Percentiles rank a stretch among this genome's conserved stretches.
These are phyloP conservation scores for Heliocidaris tuberculata DNA, from an alignment of 35 echinoderm and acorn worm genomes.

Conservation along the genomic window DNA sequence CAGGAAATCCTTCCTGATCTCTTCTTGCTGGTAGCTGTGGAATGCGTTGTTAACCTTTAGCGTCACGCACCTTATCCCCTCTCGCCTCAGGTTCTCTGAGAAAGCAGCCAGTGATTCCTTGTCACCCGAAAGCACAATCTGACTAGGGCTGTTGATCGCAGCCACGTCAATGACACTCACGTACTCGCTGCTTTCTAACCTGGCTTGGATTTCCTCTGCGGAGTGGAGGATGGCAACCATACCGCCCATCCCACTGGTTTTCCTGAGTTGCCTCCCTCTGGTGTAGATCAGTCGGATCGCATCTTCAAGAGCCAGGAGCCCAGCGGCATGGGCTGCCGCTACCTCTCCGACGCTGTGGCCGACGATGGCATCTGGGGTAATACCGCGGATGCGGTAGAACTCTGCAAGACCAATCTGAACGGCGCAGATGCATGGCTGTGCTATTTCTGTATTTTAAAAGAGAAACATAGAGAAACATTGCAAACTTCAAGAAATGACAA, in stretches of 20 bases:
- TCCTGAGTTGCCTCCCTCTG: constrained; percentile 82
- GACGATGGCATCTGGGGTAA: constrained; percentile 87
- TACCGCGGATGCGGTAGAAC: constrained; percentile 79
- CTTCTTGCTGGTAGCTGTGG: constrained; percentile 97
- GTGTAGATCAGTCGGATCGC: constrained; percentile 88
- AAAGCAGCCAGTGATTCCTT: constrained; percentile 74
- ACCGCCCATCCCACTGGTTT: constrained; percentile 81
- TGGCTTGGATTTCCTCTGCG: constrained; percentile 72
- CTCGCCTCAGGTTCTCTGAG: constrained; percentile 60
- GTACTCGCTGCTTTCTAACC: constrained; percentile 83
- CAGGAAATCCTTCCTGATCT: constrained; percentile 78
- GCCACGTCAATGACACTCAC: constrained; percentile 91
- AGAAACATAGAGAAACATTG: not conserved
- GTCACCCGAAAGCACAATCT: constrained; percentile 94
- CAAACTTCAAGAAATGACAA: too few relatives aligned
- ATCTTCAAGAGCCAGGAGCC: constrained; percentile 79
- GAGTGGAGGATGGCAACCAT: constrained; percentile 94
- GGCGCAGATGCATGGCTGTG: constrained; percentile 89
- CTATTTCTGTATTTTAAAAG: constrained; percentile 72
- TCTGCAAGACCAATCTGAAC: constrained; percentile 92
- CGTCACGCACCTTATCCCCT: constrained; percentile 75
- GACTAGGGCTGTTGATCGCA: constrained; percentile 88
- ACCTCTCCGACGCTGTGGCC: constrained; percentile 96
- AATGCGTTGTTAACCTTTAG: constrained; percentile 93
- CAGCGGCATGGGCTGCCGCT: constrained; percentile 90